Evolutionary conservation across 2,888 invertebrate genomes (phyloP), one percentile per base, ranked within the genome.

Genomic region (Dicyrtoma fusca): DNA sequence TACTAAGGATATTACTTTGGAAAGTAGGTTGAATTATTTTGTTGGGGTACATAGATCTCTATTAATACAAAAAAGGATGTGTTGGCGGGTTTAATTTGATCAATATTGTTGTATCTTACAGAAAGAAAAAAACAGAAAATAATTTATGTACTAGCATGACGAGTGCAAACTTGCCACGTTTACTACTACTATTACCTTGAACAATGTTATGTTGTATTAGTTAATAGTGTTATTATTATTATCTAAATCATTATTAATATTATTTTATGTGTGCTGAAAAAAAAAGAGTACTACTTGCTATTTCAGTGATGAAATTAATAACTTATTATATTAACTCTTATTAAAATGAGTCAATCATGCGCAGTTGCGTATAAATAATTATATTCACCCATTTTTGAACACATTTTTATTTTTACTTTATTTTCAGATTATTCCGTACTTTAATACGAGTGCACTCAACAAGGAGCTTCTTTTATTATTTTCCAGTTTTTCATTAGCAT

Each of bases 301-400:
- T 23, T 65, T 34, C 49, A 65, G 34, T 53, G 65, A 65, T 65
- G 65, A 65, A 65, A 65, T 65, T 65, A 65, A 49, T 65, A 65
- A 65, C 65, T 53, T 61, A 34, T 34, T 34, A 34, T 34, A 65
- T 49, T 65, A 65, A 65, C 65, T 65, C 65, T 26, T 65, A 53
- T 53, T 53, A 49, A 65, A 63, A 53, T 65, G 65, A 65, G 65
- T 65, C 49, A 65, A 65, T 51, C 51, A 17, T 65, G 34, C 65
- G 65, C 65, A 65, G 65, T 26, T 51, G 65, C 65, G 65, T 65
- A 65, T 65, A n/a, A 19, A 53, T 11, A 17, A 53, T 53, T 34
- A 53, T 11, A 17, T 19, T 53, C 8, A 34, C 34, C n/a, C 34
- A 34, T 34, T 34, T 34, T 34, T 34, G 34, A 34, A 34, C 34